These are phyloP conservation scores for Kryptolebias marmoratus DNA, from an alignment of 2,113 vertebrate species.

Conservation along the genomic window DNA sequence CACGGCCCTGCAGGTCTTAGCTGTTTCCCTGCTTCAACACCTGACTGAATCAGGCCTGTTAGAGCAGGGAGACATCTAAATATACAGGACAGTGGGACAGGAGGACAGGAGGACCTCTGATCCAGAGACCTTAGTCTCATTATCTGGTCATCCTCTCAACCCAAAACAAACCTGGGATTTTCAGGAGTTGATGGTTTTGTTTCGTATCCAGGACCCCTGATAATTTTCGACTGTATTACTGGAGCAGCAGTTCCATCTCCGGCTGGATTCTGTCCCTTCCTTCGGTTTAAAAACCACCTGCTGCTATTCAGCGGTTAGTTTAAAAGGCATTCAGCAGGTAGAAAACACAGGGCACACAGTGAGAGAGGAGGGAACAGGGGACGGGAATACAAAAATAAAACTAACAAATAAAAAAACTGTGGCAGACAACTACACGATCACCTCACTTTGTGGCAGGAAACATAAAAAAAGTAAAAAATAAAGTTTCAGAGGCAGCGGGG, in stretches of 20 bases:
- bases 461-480: constrained; percentile 40
- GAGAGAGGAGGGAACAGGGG: constrained; percentile 30
- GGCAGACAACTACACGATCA: constrained; percentile 61
- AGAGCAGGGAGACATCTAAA: too few relatives aligned
- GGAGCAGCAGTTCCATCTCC: neutral
- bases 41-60: too few relatives aligned
- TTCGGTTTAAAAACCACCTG: constrained; percentile 26
- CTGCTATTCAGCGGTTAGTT: constrained; percentile 20
- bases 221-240: neutral
- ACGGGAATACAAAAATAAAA: constrained; percentile 60
- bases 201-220: constrained; percentile 43
- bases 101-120: too few relatives aligned
- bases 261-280: constrained; percentile 22
- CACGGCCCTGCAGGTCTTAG: too few relatives aligned
- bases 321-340: constrained; percentile 65
- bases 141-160: neutral
- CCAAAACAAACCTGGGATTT: neutral
- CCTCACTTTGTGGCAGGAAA: constrained; percentile 58
- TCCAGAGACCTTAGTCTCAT: too few relatives aligned
- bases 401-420: constrained; percentile 65
- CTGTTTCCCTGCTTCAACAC: too few relatives aligned
- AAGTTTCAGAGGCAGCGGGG: constrained; percentile 46
- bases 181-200: neutral
- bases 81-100: too few relatives aligned
- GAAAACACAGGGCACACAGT: constrained; percentile 59